These are phyloP conservation scores for Corythucha ciliata DNA, from an alignment of 2,888 invertebrate species.

Conservation along the genomic window DNA sequence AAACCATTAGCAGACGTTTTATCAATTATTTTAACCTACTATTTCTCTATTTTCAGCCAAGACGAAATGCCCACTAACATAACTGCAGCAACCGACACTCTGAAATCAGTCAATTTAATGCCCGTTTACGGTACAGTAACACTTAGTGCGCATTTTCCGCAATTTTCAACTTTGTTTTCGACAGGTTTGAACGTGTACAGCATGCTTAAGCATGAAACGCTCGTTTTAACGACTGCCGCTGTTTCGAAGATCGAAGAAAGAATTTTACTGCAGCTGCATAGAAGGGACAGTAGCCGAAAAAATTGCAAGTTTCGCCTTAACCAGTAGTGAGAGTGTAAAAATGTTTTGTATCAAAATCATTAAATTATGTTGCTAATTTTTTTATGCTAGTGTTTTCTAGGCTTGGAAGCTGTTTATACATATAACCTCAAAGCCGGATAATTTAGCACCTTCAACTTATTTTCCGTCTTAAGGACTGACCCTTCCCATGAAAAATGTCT, in stretches of 20 bases:
- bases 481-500: too few species aligned
- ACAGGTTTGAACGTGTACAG: conserved; percentile 81
- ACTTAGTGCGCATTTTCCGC: conserved; percentile 13
- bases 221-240: conserved; percentile 77
- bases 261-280: conserved; percentile 58
- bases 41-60: conserved; percentile 50
- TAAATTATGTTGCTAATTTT: too few species aligned
- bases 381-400: too few species aligned
- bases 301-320: conserved; percentile 30
- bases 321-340: too few species aligned
- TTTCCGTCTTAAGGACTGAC: too few species aligned
- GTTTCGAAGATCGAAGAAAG: conserved; percentile 74
- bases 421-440: too few species aligned
- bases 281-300: conserved; percentile 39
- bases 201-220: conserved; percentile 91
- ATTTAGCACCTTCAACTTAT: too few species aligned
- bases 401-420: too few species aligned
- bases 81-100: conserved; percentile 62
- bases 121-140: conserved; percentile 67
- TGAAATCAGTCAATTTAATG: conserved; percentile 86
- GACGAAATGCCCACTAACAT: conserved; percentile 86
- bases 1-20: too few species aligned
- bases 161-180: conserved; percentile 28
- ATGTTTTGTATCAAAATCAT: too few species aligned
- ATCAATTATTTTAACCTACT: conserved; percentile 5